Base-by-base conservation (phyloP, 1,140 invertebrate genomes). In the Drosophila sulfurigaster region DNA sequence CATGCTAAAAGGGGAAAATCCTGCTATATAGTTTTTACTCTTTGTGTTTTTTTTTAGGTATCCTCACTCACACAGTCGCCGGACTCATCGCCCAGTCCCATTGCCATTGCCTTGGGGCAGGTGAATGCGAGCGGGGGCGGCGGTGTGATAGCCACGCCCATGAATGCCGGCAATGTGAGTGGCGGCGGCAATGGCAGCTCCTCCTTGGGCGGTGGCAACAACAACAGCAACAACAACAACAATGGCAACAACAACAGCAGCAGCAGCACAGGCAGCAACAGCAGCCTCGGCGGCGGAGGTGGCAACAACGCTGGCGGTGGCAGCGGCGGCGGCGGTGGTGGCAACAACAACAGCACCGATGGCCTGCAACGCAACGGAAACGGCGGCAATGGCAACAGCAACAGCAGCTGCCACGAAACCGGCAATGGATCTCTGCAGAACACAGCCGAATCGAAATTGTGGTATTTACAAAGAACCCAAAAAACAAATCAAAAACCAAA, bases 31-130 rank as follows among this genome's bases (percentile, higher is more conserved):
- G 3, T 2, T 13, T 7, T 15, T 54, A 5, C 16, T 35, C 13
- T 15, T 63, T 10, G n/a, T 38, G 11, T 8, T 30, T 28, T 30
- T 92, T 92, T 46, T 88, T 35, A 95, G 93, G 94, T 96, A 78
- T 98, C 97, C 71, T 98, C 97, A 87, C 94, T 98, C 64, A 98
- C 97, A 56, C 97, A 92, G 79, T 97, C 48, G 54, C 97, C 97
- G 13, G 97, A 98, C 93, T 98, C 97, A 57, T 97, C 96, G 60
- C 97, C 97, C 46, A 96, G 96, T 74, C 96, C 96, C 11, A 96
- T 96, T 71, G 94, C 96, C 25, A 95, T 96, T 77, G 96, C 95
- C 10, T 94, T 96, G 38, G 96, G 96, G 57, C 94, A 95, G 78
- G 94, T 94, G 43, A 92, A 91, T 76, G 78, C 82, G 51, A 89